A percentile compares a stretch with the other conserved stretches of the same genome.
Evolutionary conservation across 2,888 invertebrate genomes (phyloP).

Genomic region (Barypeithes pellucidus): DNA sequence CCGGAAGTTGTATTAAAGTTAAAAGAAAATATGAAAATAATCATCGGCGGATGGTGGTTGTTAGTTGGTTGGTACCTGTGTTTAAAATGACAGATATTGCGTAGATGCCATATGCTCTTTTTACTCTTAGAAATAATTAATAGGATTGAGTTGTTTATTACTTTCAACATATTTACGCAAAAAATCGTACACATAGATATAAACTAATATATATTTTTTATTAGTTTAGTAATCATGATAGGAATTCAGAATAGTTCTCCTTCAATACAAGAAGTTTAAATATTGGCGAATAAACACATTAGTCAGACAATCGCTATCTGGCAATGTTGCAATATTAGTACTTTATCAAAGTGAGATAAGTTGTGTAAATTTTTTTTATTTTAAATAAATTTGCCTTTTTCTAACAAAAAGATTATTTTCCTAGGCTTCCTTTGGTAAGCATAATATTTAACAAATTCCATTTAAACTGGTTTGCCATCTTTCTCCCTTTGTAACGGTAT

Average conservation of each 20-base stretch:
- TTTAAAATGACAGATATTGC: conserved; percentile 11
- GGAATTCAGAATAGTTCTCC: no score
- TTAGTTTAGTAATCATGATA: no score
- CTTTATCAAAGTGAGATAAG: conserved; percentile 4
- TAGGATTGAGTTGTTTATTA: not conserved
- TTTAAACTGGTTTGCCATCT: not conserved
- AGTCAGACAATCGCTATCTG: conserved; percentile 2
- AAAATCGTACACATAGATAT: no score
- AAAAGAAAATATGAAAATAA: no score
- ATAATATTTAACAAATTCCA: not conserved
- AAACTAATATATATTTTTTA: no score
- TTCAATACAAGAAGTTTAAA: no score
- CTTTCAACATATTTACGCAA: no score
- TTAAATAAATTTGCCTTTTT: conserved; percentile 28
- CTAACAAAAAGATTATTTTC: conserved; percentile 35
- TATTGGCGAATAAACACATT: no score
- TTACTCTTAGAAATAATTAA: not conserved
- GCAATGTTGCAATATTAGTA: conserved; percentile 19
- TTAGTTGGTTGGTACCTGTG: not conserved
- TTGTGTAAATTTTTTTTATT: conserved; percentile 28
- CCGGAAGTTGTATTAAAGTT: no score
- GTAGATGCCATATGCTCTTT: not conserved
- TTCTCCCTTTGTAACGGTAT: not conserved
- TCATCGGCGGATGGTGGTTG: no score
- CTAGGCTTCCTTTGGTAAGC: conserved; percentile 29